Evolutionary conservation across 1,140 invertebrate species (phyloP).

Genomic region (Drosophila quadrilineata): DNA sequence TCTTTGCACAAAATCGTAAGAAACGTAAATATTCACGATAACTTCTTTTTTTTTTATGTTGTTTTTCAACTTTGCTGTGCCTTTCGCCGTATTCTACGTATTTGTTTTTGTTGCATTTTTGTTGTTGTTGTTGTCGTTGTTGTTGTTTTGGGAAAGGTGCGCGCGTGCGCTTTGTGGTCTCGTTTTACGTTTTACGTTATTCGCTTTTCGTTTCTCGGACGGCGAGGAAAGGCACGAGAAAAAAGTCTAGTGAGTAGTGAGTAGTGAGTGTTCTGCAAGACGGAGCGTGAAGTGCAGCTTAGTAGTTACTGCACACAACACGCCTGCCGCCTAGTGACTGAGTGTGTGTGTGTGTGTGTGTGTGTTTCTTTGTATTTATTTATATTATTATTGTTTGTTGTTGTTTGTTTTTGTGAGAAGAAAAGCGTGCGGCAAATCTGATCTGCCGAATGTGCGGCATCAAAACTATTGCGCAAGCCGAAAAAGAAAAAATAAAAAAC

Average conservation of each 20-base stretch:
- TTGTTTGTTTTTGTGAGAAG: constrained; percentile 21
- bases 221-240: not conserved
- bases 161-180: constrained; percentile 46
- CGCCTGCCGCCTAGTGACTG: too few species aligned
- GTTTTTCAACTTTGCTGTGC: not conserved
- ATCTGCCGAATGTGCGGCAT: constrained; percentile 1
- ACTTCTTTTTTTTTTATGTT: too few species aligned
- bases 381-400: constrained; percentile 41
- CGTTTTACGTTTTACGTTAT: too few species aligned
- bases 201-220: too few species aligned
- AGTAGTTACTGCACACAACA: too few species aligned
- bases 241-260: constrained; percentile 45
- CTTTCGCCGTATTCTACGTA: not conserved
- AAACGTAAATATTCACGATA: too few species aligned
- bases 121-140: not conserved
- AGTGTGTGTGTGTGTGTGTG: too few species aligned
- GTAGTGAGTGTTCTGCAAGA: constrained; percentile 76
- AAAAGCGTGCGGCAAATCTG: constrained; percentile 60
- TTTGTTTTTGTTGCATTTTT: not conserved
- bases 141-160: constrained; percentile 53
- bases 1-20: too few species aligned
- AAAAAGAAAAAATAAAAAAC: not conserved
- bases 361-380: constrained; percentile 38
- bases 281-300: constrained; percentile 73
- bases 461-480: constrained; percentile 28